Base-by-base conservation (phyloP, 2,888 invertebrate genomes). In the Conistra vaccinii region DNA sequence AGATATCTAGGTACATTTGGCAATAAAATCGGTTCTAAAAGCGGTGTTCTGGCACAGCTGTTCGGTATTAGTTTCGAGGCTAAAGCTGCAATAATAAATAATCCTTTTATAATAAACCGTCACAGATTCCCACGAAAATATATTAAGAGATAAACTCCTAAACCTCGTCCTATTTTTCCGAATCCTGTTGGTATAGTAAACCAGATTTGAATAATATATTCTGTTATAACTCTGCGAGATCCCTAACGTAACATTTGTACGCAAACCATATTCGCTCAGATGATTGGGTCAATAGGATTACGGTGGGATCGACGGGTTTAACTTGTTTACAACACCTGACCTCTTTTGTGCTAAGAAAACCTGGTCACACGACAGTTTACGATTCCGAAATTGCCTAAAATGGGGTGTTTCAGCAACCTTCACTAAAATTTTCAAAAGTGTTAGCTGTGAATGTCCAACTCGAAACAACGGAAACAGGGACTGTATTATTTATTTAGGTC, bases 281-380 rank as follows among this genome's bases (percentile, higher is more conserved):
- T 79, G 76, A 79, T 76, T 75, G 69, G 82, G 58, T 73, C 76
- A 68, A 84, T 73, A 68, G 55, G 68, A 79, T 84, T 82, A 75
- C 48, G 73, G 35, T 66, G 55, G 32, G 66, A 61, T 65, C 57
- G 66, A n/a, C 61, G 65, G 57, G 53, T 48, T 75, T 69, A 77
- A 67, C 72, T 63, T 75, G 65, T 66, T 78, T 81, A 81, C 69
- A 74, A 68, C 72, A 73, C 68, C 84, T 81, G 75, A 68, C 63
- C 53, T 69, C 42, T 45, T 69, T 73, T 65, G 23, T 48, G 62
- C 12, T 65, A 73, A 20, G 29, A 39, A 76, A 76, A 57, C 29
- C 76, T 67, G 71, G 72, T 57, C 63, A 65, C 61, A 68, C 35
- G 55, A 69, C 62, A 71, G 42, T 68, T 81, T 63, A 67, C 48